Evolutionary conservation across 2,888 invertebrate genomes (phyloP).

Genomic region (Trilocha varians): DNA sequence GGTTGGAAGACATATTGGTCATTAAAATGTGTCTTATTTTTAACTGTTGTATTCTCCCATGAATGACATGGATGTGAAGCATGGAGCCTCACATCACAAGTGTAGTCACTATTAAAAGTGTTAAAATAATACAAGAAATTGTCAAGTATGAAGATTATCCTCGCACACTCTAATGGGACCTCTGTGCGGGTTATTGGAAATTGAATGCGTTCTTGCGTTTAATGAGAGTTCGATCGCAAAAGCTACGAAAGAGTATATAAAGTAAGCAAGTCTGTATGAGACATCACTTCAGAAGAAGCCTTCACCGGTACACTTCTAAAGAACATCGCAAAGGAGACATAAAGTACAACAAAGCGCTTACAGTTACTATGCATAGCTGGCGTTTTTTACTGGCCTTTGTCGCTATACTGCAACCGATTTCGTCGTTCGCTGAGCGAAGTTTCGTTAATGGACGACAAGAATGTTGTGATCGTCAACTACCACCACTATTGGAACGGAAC

Average conservation of each 20-base stretch:
- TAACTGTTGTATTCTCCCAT: too few relatives aligned
- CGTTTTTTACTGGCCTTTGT: slow-evolving; percentile 58
- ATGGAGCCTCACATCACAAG: too few relatives aligned
- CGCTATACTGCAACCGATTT: slow-evolving; percentile 49
- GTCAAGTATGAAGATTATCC: slow-evolving; percentile 23
- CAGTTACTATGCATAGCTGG: slow-evolving; percentile 69
- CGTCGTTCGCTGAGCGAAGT: slow-evolving; percentile 41
- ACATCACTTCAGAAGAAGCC: slow-evolving; percentile 51
- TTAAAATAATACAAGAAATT: slow-evolving; percentile 9
- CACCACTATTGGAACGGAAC: slow-evolving; percentile 24
- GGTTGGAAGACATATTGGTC: too few relatives aligned
- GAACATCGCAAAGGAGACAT: slow-evolving; percentile 30
- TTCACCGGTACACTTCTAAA: slow-evolving; percentile 40
- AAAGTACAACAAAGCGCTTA: slow-evolving; percentile 23
- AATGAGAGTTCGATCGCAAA: slow-evolving; percentile 48
- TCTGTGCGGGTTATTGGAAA: slow-evolving; percentile 52
- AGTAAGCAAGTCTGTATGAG: slow-evolving; percentile 16
- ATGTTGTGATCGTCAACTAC: slow-evolving; percentile 35
- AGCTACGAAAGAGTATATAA: slow-evolving; percentile 44
- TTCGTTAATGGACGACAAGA: slow-evolving; percentile 56
- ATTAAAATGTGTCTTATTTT: too few relatives aligned
- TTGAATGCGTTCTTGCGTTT: slow-evolving; percentile 63
- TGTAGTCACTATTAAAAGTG: not conserved
- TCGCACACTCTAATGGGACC: slow-evolving; percentile 11
- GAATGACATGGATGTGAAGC: too few relatives aligned